Base-by-base conservation (phyloP, 2,113 vertebrate genomes). In the Mungos mungo region DNA sequence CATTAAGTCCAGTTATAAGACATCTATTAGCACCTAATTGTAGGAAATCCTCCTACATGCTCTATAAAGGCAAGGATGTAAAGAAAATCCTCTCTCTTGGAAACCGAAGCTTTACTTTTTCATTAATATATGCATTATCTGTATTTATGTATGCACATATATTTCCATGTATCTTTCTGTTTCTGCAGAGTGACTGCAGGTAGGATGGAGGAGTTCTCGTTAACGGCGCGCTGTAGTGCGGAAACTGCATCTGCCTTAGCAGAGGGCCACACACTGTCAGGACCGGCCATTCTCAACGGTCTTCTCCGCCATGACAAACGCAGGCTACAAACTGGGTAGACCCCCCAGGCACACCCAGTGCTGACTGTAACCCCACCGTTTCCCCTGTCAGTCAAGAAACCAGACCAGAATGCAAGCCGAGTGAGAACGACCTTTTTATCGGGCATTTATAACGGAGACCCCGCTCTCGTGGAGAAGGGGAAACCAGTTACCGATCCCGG, bases 401-500 rank as follows among this genome's bases (percentile, higher is more conserved):
- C 50, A 13, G 10, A 57, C 11, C 12, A 10, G 76, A 71, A 69
- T 16, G 52, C 63, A 57, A 88, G 35, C 4, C 23, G 66, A 79
- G 71, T 45, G 82, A 18, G 60, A 86, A 90, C 19, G 82, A 83
- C 91, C 60, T 93, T 85, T 93, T 85, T 72, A 50, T 2, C 74
- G 72, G 86, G 66, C 93, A 94, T 77, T 90, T 88, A n/a, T 89
- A 95, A 93, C 23, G 14, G 1, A 54, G 60, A 76, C 33, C 94
- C n/a, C 12, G 15, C 57, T 92, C 52, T 57, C 85, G 89, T 38
- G 69, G 82, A 50, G 81, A 82, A 93, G 86, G 85, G 6, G 50
- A 83, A 79, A 65, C 33, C 45, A 45, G 81, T 69, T 85, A 83
- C 77, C 89, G 69, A 86, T 79, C 72, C 72, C 45, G 91, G 54